phyloP scores from a whole-genome alignment of 2,797 vertebrate genomes.

The Schizopygopsis malacanthus region DNA sequence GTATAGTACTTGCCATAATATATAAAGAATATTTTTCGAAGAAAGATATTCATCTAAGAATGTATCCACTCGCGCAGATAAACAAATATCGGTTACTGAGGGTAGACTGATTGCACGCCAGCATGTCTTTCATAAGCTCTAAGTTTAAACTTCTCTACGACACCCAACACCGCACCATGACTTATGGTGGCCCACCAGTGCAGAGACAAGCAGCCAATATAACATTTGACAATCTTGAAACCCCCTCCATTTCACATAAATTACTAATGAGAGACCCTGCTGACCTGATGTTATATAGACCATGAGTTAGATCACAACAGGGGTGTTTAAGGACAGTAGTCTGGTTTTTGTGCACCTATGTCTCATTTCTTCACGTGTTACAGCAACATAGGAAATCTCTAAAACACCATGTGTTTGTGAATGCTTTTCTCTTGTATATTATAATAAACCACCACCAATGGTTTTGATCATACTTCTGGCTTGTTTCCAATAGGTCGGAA shows the following conservation, averaged over 20 bases:
- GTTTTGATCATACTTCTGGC: not conserved
- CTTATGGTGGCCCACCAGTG: slow-evolving; percentile 3
- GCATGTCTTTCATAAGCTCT: slow-evolving; percentile 53
- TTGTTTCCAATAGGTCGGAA: slow-evolving; percentile 76
- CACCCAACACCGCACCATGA: slow-evolving; percentile 28
- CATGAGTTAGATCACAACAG: not conserved
- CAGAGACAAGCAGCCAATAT: slow-evolving; percentile 17
- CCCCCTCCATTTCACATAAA: slow-evolving; percentile 64
- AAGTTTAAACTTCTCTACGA: slow-evolving; percentile 44
- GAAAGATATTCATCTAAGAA: not conserved
- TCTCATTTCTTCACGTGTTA: not conserved
- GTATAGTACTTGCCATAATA: not conserved
- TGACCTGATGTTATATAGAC: not conserved
- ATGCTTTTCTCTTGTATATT: not conserved
- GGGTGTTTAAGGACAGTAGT: not conserved
- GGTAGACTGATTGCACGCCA: slow-evolving; percentile 11
- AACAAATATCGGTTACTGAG: slow-evolving; percentile 38
- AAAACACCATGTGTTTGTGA: not conserved
- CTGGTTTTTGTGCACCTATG: not conserved
- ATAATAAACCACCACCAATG: slow-evolving; percentile 13
- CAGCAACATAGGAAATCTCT: not conserved
- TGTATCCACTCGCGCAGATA: slow-evolving; percentile 30
- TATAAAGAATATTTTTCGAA: not conserved
- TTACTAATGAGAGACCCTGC: slow-evolving; percentile 9
- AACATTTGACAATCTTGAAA: slow-evolving; percentile 62